These are phyloP conservation scores for Oligia latruncula DNA, from an alignment of 2,888 invertebrate species.

Conservation along the genomic window DNA sequence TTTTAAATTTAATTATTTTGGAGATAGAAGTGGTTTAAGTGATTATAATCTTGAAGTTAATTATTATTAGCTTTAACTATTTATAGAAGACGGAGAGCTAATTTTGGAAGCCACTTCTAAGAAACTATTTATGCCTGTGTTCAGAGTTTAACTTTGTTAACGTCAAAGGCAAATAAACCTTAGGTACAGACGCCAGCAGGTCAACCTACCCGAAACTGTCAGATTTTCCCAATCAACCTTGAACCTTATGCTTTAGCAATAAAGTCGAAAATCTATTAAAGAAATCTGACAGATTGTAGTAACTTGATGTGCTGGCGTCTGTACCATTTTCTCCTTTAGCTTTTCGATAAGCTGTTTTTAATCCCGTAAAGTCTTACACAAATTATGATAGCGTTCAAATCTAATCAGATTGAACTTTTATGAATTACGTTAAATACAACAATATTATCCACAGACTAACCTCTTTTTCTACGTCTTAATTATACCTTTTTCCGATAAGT, in stretches of 20 bases:
- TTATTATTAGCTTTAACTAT: constrained; percentile 5
- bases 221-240: no score
- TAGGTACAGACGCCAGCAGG: no score
- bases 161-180: not conserved
- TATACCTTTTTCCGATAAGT: constrained; percentile 31
- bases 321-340: not conserved
- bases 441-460: constrained; percentile 12
- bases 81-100: not conserved
- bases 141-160: no score
- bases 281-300: no score
- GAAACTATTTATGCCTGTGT: not conserved
- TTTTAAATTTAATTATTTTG: constrained; percentile 37
- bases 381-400: not conserved
- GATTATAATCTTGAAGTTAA: constrained; percentile 15
- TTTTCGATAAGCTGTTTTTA: not conserved
- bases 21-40: constrained; percentile 7
- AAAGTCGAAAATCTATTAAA: no score
- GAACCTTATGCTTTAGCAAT: no score
- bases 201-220: no score
- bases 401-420: not conserved
- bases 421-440: not conserved
- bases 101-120: not conserved
- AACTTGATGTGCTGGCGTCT: no score
- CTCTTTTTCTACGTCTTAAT: constrained; percentile 9
- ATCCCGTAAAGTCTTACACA: no score